A percentile compares a stretch with the other conserved stretches of the same genome.
Conservation (phyloP, 2,113 vertebrate genomes). For the Naja naja region DNA sequence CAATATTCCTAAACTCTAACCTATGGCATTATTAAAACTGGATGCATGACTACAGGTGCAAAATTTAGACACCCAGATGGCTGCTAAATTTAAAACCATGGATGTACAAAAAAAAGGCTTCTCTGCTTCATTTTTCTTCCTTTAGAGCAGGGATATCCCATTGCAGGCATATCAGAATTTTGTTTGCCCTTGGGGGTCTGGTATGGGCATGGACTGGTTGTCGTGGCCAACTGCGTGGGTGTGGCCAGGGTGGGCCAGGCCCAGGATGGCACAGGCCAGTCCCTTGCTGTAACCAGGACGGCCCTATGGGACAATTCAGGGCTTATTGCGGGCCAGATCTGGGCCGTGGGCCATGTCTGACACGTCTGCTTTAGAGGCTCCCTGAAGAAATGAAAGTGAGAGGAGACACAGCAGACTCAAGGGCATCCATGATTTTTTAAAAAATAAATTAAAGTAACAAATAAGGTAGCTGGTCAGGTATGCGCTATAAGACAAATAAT, state of each 20-base stretch:
- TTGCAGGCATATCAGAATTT: too few relatives aligned
- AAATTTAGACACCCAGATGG: not conserved
- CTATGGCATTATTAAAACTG: not conserved
- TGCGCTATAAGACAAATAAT: not conserved
- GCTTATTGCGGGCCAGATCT: too few relatives aligned
- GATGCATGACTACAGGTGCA: not conserved
- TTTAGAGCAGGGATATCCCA: not conserved
- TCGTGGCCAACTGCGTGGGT: too few relatives aligned
- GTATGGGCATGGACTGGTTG: too few relatives aligned
- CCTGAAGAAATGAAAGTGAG: not conserved
- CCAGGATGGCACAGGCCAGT: too few relatives aligned
- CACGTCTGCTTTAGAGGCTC: not conserved
- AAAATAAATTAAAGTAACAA: not conserved
- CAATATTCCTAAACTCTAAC: not conserved
- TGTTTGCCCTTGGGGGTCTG: too few relatives aligned
- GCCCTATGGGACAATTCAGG: too few relatives aligned
- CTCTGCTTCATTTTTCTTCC: not conserved
- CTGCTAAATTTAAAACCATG: not conserved
- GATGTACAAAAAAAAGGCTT: not conserved
- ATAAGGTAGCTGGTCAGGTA: not conserved
- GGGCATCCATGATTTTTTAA: not conserved
- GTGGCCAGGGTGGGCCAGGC: too few relatives aligned
- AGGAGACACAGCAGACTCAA: not conserved
- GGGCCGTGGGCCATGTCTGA: too few relatives aligned
- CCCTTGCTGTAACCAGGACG: too few relatives aligned